Evolutionary conservation across 1,140 invertebrate species (phyloP).

Genomic region (Nephila pilipes): DNA sequence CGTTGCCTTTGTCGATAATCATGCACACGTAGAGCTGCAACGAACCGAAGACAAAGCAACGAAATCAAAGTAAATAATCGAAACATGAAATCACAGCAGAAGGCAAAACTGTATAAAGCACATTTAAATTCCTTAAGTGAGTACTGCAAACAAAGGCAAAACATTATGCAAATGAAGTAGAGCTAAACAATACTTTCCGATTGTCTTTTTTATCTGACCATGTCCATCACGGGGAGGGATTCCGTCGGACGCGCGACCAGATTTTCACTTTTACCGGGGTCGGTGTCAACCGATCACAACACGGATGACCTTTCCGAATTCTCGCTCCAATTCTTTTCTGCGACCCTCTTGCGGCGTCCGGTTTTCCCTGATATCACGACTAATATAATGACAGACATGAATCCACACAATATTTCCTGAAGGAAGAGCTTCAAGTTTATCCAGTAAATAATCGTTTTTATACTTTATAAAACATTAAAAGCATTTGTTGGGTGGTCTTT

Average conservation of each 20-base stretch:
- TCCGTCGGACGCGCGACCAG: not conserved
- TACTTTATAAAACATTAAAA: no score
- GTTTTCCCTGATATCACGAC: not conserved
- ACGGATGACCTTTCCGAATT: slow-evolving; percentile 3
- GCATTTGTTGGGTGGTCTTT: no score
- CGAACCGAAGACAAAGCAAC: not conserved
- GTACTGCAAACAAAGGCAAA: not conserved
- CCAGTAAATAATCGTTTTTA: no score
- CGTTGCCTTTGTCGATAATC: not conserved
- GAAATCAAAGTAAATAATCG: not conserved
- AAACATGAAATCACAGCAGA: not conserved
- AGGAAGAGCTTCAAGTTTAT: not conserved
- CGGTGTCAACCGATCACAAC: not conserved
- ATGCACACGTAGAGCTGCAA: not conserved
- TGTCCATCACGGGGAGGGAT: not conserved
- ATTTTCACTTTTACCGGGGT: slow-evolving; percentile 35
- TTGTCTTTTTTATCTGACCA: not conserved
- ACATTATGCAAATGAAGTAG: not conserved
- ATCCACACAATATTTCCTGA: not conserved
- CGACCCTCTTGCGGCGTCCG: not conserved
- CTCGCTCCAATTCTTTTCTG: not conserved
- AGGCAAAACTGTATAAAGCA: not conserved
- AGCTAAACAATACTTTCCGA: not conserved
- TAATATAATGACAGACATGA: not conserved
- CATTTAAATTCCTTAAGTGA: not conserved